Evolutionary conservation across 1,140 invertebrate genomes (phyloP).

Genomic region (Ladona fulva): DNA sequence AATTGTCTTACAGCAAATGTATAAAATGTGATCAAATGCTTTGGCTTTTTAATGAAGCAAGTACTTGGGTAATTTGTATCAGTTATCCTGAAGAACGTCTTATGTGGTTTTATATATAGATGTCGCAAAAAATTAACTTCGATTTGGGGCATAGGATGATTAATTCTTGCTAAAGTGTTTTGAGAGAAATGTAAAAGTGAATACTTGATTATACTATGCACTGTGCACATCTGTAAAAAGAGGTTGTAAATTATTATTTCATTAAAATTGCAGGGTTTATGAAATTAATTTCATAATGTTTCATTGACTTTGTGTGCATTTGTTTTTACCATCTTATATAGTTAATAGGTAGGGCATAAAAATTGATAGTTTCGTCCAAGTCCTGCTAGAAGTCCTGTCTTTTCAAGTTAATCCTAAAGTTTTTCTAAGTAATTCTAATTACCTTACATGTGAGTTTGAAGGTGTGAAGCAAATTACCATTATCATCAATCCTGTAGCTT

Average conservation of each 20-base stretch:
- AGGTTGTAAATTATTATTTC: slow-evolving; percentile 1
- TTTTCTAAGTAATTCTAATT: too few species aligned
- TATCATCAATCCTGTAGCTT: too few species aligned
- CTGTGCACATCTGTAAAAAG: slow-evolving; percentile 1
- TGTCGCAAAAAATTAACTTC: background rate
- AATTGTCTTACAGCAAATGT: background rate
- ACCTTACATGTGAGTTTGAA: too few species aligned
- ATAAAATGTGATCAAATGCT: background rate
- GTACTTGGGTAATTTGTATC: background rate
- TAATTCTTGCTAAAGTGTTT: background rate
- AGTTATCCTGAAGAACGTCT: background rate
- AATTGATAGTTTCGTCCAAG: too few species aligned
- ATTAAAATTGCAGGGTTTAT: background rate
- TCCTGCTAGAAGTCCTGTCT: too few species aligned
- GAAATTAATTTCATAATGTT: too few species aligned
- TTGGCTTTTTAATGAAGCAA: background rate
- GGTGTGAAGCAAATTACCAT: too few species aligned
- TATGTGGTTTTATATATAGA: background rate
- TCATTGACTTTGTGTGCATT: too few species aligned
- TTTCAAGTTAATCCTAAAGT: too few species aligned
- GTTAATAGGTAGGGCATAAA: too few species aligned
- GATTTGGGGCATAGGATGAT: background rate
- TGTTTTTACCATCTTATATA: too few species aligned
- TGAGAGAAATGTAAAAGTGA: background rate
- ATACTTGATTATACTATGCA: background rate